Evolutionary conservation across 2,113 vertebrate genomes (phyloP).

Genomic region (Rhabdornis inornatus): DNA sequence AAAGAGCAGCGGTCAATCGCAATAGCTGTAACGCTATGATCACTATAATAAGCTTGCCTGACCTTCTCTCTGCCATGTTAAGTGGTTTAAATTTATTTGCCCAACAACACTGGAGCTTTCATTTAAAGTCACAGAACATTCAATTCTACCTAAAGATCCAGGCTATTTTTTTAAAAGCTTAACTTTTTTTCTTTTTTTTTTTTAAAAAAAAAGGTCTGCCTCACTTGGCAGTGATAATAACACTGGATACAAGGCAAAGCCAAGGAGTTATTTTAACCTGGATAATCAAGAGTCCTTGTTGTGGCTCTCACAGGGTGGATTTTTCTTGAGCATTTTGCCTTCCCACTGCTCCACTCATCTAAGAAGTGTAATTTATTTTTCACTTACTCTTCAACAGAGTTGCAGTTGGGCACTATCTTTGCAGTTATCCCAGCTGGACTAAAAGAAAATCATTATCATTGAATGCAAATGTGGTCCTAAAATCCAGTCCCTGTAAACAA

Average conservation of each 20-base stretch:
- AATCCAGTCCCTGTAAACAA: constrained; percentile 10
- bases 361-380: neutral
- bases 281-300: neutral
- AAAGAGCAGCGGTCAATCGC: constrained; percentile 85
- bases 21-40: constrained; percentile 86
- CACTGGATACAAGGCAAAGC: neutral
- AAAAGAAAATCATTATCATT: constrained; percentile 45
- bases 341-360: neutral
- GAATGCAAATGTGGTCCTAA: constrained; percentile 12
- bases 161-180: constrained; percentile 38
- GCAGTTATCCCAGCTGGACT: neutral
- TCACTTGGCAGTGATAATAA: neutral
- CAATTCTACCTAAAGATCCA: constrained; percentile 73
- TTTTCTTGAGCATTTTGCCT: constrained; percentile 8
- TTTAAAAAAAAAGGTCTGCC: neutral
- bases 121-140: constrained; percentile 86
- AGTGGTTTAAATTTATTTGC: constrained; percentile 90
- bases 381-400: neutral
- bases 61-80: constrained; percentile 88
- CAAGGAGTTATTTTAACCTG: neutral
- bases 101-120: constrained; percentile 83
- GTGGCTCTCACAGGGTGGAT: neutral
- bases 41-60: constrained; percentile 87
- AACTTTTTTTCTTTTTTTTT: neutral
- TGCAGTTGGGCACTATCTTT: constrained; percentile 18